A percentile compares a stretch with the other conserved stretches of the same genome.
Evolutionary conservation across 2,113 vertebrate species (phyloP).

Genomic region (Heliornis fulica): DNA sequence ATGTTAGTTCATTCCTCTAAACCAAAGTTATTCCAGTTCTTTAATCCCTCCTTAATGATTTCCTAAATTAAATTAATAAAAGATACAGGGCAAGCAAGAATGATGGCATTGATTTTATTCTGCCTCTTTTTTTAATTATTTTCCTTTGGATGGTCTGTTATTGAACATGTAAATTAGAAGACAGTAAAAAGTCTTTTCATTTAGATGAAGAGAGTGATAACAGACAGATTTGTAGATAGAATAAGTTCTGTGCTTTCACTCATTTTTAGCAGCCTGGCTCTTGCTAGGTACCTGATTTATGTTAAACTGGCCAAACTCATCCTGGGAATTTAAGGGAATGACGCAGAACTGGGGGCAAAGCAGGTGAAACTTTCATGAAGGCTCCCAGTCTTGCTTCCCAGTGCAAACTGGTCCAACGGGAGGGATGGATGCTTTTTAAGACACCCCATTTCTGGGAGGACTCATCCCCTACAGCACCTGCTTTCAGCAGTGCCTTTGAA

Average conservation of each 20-base stretch:
- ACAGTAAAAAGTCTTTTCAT: background rate
- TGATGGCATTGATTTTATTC: background rate
- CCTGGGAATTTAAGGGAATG: background rate
- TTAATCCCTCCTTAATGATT: background rate
- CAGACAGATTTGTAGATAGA: background rate
- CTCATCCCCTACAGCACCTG: slow-evolving; percentile 14
- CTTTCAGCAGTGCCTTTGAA: slow-evolving; percentile 23
- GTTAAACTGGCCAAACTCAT: background rate
- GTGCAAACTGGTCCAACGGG: slow-evolving; percentile 26
- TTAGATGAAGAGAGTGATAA: background rate
- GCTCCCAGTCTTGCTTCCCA: background rate
- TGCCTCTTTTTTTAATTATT: background rate
- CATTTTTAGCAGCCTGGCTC: background rate
- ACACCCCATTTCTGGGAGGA: background rate
- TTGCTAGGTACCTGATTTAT: background rate
- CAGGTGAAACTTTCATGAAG: background rate
- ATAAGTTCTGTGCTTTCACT: background rate
- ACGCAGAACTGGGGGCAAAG: background rate
- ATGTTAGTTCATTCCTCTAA: background rate
- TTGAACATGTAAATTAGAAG: background rate
- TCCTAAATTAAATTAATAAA: background rate
- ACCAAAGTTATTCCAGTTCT: background rate
- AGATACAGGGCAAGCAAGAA: background rate
- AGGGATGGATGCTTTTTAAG: background rate
- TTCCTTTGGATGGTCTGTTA: background rate